Conservation (phyloP, 2,113 vertebrate species). For the Alligator mississippiensis region DNA sequence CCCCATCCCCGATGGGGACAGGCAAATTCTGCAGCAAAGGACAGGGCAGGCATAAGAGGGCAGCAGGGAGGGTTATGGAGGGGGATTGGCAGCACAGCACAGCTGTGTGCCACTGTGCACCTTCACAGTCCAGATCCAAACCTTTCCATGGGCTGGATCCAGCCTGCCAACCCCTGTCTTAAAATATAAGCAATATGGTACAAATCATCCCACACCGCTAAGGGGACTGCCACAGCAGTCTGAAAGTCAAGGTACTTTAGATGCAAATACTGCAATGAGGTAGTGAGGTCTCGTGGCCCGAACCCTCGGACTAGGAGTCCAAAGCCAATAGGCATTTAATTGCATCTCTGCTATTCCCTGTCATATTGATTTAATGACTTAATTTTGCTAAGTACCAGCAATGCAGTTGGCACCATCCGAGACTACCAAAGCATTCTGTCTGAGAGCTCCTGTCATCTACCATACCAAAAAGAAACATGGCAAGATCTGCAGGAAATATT, state of each 20-base stretch:
- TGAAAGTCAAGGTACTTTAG: background rate
- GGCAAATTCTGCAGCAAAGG: too few species aligned
- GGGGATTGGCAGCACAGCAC: too few species aligned
- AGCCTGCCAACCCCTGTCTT: too few species aligned
- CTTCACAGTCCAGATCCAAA: too few species aligned
- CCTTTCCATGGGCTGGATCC: too few species aligned
- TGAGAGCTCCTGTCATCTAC: background rate
- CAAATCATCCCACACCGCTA: background rate
- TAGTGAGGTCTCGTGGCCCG: background rate
- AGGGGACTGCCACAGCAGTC: background rate
- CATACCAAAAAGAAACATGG: background rate
- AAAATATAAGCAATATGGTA: background rate
- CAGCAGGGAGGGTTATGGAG: too few species aligned
- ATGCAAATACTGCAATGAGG: background rate
- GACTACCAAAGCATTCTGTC: background rate
- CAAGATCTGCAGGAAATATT: background rate
- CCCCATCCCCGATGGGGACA: too few species aligned
- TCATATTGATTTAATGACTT: background rate
- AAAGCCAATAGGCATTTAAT: background rate
- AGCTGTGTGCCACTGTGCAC: too few species aligned
- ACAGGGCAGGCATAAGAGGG: too few species aligned
- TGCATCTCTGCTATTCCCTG: background rate
- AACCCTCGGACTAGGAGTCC: background rate
- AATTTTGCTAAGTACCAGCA: background rate
- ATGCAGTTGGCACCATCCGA: background rate